Evolutionary conservation across 2,113 vertebrate species (phyloP), one percentile per base, ranked within the genome.

Genomic region (Tonatia bakeri): DNA sequence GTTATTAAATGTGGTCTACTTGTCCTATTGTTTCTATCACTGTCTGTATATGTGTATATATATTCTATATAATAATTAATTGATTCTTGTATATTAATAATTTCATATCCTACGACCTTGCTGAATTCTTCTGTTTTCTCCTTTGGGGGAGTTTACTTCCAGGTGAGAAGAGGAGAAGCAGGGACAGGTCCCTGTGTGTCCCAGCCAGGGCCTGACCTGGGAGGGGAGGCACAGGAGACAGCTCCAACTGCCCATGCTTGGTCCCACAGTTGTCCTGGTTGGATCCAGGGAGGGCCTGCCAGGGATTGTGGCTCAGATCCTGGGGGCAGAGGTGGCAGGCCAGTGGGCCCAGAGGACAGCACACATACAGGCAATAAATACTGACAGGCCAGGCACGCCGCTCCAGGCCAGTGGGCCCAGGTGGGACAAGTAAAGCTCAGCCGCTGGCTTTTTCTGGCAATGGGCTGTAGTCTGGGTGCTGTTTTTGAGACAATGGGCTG

Each of bases 81-180:
- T 77, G 56, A 43, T 77, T 69, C 59, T 16, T 72, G 4, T 31
- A n/a, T 85, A 70, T 70, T 47, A 77, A 69, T 79, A 59, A 90
- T 77, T 79, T 85, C 33, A 61, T 70, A 85, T 70, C 50, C 38
- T 36, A 19, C 33, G 54, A 52, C 10, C 40, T 90, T 79, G 61
- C 17, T 72, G 50, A 90, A 36, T 61, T 91, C 10, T 86, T 31
- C 22, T 59, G 10, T 59, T 24, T 10, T 24, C 69, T 96, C 92
- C 92, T 96, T 94, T 12, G 77, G 95, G 98, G 98, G 95, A 91
- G 88, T 99, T 99, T 99, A 99, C 98, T 99, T 98, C 97, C 98
- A 94, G 91, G 97, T 98, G 98, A 97, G 98, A 98, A 98, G 98
- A 98, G 98, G 97, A 98, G 97, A 98, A 98, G 98, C 98, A 97